Evolutionary conservation across 2,113 vertebrate species (phyloP).

Genomic region (Triplophysa dalaica): DNA sequence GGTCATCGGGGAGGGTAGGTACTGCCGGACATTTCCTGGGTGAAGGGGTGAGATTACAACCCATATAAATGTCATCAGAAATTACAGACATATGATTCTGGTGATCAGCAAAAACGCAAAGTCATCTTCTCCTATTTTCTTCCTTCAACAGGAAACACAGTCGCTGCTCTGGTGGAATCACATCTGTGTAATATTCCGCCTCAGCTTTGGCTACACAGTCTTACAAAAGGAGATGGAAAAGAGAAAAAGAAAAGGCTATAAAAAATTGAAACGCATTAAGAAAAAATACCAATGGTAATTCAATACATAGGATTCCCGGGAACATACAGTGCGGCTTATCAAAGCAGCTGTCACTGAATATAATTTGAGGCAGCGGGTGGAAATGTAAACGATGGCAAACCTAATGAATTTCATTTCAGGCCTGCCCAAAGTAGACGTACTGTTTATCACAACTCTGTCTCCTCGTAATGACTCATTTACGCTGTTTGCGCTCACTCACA

Average conservation of each 20-base stretch:
- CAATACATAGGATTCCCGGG: conserved; percentile 38
- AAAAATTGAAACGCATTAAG: conserved; percentile 23
- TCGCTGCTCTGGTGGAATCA: conserved; percentile 9
- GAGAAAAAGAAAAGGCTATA: conserved; percentile 9
- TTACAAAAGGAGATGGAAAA: not conserved
- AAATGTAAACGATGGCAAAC: conserved; percentile 49
- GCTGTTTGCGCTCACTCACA: conserved; percentile 31
- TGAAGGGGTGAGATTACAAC: conserved; percentile 24
- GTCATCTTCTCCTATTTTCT: conserved; percentile 22
- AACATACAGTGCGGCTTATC: conserved; percentile 35
- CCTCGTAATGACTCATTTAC: conserved; percentile 32
- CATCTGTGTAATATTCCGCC: conserved; percentile 32
- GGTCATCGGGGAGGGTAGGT: conserved; percentile 42
- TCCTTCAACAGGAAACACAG: not conserved
- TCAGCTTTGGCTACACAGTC: not conserved
- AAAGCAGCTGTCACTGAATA: conserved; percentile 48
- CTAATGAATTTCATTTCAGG: conserved; percentile 54
- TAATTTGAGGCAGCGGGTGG: conserved; percentile 38
- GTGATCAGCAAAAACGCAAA: conserved; percentile 35
- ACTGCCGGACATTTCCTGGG: conserved; percentile 3
- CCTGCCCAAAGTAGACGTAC: conserved; percentile 31
- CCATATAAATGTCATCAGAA: conserved; percentile 36
- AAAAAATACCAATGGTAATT: conserved; percentile 37
- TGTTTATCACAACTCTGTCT: conserved; percentile 43
- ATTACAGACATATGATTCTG: conserved; percentile 26